Evolutionary conservation across 2,888 invertebrate species (phyloP).

Genomic region (Oxystoma pomonae): DNA sequence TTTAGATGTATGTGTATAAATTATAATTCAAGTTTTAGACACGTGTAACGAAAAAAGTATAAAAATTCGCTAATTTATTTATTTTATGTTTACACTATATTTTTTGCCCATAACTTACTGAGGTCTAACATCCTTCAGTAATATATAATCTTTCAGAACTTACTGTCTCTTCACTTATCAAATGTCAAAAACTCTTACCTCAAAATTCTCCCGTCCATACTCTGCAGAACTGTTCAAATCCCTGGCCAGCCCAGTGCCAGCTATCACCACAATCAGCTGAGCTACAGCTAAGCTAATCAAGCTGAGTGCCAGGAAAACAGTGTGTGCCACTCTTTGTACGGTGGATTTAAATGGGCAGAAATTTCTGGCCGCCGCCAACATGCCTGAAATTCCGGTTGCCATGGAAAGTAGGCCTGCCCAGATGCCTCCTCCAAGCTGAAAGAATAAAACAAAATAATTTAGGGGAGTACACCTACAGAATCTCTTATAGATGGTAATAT

Average conservation of each 20-base stretch:
- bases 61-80: too few species aligned
- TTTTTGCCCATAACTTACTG: too few species aligned
- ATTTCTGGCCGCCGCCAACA: slow-evolving; percentile 58
- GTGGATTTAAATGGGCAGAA: slow-evolving; percentile 48
- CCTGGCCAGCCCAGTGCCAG: slow-evolving; percentile 58
- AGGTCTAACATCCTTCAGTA: too few species aligned
- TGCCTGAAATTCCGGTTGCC: slow-evolving; percentile 58
- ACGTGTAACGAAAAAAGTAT: too few species aligned
- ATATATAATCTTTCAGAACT: too few species aligned
- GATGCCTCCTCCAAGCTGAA: slow-evolving; percentile 57
- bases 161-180: too few species aligned
- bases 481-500: too few species aligned
- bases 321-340: slow-evolving; percentile 55
- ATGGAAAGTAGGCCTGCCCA: slow-evolving; percentile 65
- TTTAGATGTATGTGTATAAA: too few species aligned
- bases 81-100: too few species aligned
- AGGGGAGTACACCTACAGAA: too few species aligned
- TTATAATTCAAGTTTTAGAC: too few species aligned
- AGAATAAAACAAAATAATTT: slow-evolving; percentile 20
- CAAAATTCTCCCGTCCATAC: not conserved
- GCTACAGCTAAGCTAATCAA: slow-evolving; percentile 58
- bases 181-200: not conserved
- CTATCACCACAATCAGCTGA: slow-evolving; percentile 57
- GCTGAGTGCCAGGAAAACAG: slow-evolving; percentile 62
- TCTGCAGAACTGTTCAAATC: slow-evolving; percentile 47